phyloP scores from a whole-genome alignment of 2,888 invertebrate genomes.

The Lucinisca nassula region DNA sequence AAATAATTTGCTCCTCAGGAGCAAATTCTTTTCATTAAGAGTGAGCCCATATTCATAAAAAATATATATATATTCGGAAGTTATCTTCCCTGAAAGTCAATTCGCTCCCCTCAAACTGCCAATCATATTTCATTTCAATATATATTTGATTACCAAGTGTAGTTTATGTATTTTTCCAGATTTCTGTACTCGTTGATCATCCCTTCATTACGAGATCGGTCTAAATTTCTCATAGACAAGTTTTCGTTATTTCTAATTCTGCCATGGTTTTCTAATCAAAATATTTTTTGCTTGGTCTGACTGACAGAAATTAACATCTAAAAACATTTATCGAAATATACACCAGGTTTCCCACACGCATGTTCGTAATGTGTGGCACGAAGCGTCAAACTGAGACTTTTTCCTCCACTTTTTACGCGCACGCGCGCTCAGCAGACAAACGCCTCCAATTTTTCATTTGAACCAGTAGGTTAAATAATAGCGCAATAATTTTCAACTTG shows the following conservation, averaged over 20 bases:
- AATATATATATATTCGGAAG: no score
- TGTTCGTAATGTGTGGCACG: slow-evolving; percentile 60
- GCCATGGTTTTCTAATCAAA: slow-evolving; percentile 70
- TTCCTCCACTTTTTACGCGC: neutral
- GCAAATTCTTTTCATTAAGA: no score
- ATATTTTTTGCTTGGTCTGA: slow-evolving; percentile 56
- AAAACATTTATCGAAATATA: slow-evolving; percentile 69
- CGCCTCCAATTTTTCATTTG: neutral
- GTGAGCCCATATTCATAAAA: no score
- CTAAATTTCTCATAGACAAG: slow-evolving; percentile 54
- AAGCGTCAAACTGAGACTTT: neutral
- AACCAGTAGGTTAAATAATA: neutral
- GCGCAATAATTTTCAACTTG: neutral
- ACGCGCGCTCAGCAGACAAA: neutral
- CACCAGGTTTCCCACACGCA: slow-evolving; percentile 68
- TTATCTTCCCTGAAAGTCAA: no score
- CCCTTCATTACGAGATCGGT: slow-evolving; percentile 56
- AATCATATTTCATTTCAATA: slow-evolving; percentile 15
- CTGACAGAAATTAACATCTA: slow-evolving; percentile 70
- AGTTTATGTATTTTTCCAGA: slow-evolving; percentile 67
- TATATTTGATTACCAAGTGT: slow-evolving; percentile 17
- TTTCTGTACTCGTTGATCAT: slow-evolving; percentile 43
- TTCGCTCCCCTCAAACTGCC: slow-evolving; percentile 14
- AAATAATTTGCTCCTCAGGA: no score
- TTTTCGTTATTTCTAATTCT: slow-evolving; percentile 58